phyloP scores from a whole-genome alignment of 2,888 invertebrate species.

The Acrobasis consociella region DNA sequence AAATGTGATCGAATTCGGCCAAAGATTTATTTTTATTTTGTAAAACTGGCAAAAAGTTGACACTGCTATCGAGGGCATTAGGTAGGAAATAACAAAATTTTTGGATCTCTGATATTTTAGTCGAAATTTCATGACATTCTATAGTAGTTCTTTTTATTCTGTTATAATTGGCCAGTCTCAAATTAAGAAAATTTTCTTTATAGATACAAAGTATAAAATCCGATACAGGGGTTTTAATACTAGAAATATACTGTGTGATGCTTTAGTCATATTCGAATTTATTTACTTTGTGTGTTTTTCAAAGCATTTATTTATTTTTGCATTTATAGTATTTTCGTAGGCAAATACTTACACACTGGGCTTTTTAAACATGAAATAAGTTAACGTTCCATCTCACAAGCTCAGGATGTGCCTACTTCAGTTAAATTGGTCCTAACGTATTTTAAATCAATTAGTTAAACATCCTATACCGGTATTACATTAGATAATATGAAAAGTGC shows the following conservation, averaged over 20 bases:
- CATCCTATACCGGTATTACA: neutral
- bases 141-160: neutral
- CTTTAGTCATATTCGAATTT: slow-evolving; percentile 6
- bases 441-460: neutral
- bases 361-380: neutral
- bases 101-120: slow-evolving; percentile 55
- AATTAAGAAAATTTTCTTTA: neutral
- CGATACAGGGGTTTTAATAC: neutral
- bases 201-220: neutral
- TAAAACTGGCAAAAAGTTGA: neutral
- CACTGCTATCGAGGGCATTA: slow-evolving; percentile 40
- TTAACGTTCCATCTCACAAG: neutral
- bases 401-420: neutral
- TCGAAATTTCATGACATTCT: slow-evolving; percentile 31
- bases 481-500: neutral
- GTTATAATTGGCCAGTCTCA: neutral
- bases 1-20: too few relatives aligned
- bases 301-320: slow-evolving; percentile 12
- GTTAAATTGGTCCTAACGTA: neutral
- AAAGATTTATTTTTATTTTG: neutral
- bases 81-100: slow-evolving; percentile 46
- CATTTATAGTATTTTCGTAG: slow-evolving; percentile 1
- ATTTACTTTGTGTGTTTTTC: neutral
- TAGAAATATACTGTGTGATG: neutral
- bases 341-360: neutral